Evolutionary conservation across 2,113 vertebrate species (phyloP).

Genomic region (Alethe diademata): DNA sequence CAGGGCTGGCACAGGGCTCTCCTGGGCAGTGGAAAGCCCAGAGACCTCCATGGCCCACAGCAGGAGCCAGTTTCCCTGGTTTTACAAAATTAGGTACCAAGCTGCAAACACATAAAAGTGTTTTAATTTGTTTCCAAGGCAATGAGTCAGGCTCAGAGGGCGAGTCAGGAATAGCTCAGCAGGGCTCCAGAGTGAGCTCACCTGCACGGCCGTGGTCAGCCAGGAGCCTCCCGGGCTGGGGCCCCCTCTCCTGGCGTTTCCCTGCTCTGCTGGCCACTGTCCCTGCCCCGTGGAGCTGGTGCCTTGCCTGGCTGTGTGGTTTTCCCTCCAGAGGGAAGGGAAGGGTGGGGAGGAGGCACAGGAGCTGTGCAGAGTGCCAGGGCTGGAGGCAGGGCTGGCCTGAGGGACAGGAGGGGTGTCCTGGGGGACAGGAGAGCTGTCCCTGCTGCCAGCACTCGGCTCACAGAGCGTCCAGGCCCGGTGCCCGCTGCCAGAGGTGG

Average conservation of each 20-base stretch:
- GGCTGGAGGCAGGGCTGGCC: background rate
- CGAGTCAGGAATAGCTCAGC: conserved; percentile 59
- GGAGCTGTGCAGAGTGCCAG: background rate
- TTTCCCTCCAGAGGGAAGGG: background rate
- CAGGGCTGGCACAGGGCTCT: background rate
- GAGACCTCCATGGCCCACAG: background rate
- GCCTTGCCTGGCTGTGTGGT: background rate
- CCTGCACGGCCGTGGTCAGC: background rate
- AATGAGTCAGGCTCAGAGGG: conserved; percentile 63
- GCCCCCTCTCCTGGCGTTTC: background rate
- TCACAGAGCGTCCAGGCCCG: rapidly evolving
- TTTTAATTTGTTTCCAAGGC: conserved; percentile 76
- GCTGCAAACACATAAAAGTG: conserved; percentile 40
- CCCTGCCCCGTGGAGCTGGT: rapidly evolving
- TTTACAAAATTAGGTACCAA: conserved; percentile 46
- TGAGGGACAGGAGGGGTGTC: background rate
- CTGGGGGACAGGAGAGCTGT: background rate
- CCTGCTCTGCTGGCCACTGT: background rate
- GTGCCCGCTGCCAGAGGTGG: background rate
- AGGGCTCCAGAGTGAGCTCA: background rate
- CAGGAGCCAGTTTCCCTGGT: conserved; percentile 50
- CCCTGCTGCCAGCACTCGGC: rapidly evolving
- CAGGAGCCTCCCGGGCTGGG: background rate
- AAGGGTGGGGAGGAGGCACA: background rate
- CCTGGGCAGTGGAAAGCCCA: background rate